Conservation (phyloP, 2,888 invertebrate species). For the Tetragonula carbonaria region DNA sequence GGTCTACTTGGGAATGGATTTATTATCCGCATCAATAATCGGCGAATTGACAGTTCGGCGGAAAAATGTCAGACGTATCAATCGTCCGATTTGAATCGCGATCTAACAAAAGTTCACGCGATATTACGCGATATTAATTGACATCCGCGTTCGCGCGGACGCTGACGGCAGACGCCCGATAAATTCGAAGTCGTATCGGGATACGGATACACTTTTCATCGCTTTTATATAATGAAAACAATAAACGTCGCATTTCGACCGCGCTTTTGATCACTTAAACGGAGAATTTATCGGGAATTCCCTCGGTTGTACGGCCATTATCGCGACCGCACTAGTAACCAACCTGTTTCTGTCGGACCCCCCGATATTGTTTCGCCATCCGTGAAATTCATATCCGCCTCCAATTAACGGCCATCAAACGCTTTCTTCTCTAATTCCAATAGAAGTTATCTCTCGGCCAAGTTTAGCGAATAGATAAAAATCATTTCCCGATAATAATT, state of each 20-base stretch:
- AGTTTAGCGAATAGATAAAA: background rate
- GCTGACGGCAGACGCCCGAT: conserved; percentile 6
- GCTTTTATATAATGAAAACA: conserved; percentile 39
- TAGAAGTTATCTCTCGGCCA: background rate
- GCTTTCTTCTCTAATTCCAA: background rate
- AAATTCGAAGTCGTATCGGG: background rate
- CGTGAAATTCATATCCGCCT: conserved; percentile 15
- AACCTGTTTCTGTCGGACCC: conserved; percentile 17
- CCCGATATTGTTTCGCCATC: conserved; percentile 3
- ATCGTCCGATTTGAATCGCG: background rate
- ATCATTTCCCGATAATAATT: background rate
- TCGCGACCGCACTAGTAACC: conserved; percentile 28
- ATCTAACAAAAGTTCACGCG: conserved; percentile 12
- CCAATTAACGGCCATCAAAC: background rate
- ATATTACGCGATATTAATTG: conserved; percentile 31
- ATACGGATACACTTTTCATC: conserved; percentile 39
- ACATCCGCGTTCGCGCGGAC: background rate
- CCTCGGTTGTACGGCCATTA: conserved; percentile 25
- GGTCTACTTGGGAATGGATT: background rate
- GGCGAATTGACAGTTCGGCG: background rate
- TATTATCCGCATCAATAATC: background rate
- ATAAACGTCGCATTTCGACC: conserved; percentile 40
- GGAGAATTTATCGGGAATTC: conserved; percentile 46
- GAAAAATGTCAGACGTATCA: background rate
- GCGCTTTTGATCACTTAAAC: conserved; percentile 6